Base-by-base conservation (phyloP, 30 jellyfish, hydroid and myxozoan species). In the Hydra vulgaris region DNA sequence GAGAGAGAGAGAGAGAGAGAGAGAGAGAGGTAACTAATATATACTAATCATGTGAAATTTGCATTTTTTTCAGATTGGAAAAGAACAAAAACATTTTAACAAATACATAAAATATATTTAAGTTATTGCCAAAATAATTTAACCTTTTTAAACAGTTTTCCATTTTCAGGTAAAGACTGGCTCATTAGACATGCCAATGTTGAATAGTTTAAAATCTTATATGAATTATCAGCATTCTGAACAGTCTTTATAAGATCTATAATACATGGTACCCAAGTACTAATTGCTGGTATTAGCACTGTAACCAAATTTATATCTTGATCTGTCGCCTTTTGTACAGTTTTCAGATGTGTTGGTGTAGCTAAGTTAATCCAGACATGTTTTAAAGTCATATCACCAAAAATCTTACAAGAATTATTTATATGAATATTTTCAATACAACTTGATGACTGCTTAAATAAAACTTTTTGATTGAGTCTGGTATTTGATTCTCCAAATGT, bases 101-200 rank as follows among this genome's bases (percentile, higher is more conserved):
- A n/a, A n/a, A n/a, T n/a, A n/a, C n/a, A n/a, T n/a, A n/a, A n/a
- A n/a, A n/a, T n/a, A n/a, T n/a, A n/a, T n/a, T n/a, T n/a, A n/a
- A n/a, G n/a, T n/a, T n/a, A n/a, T n/a, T 40, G 61, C 61, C 12
- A 16, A 4, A 21, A 1, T 4, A 23, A 3, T 24, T 78, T 24
- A 73, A 91, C 97, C 97, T 91, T 86, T 74, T 86, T 81, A 16
- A 81, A 84, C 8, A 91, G 89, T 66, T 89, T 83, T 22, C 97
- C 97, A 75, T 82, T 83, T 25, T 91, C 97, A 12, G 97, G 97
- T 71, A 91, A 79, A 15, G 96, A 87, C 71, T 91, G 97, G 21
- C 96, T 89, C 95, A 91, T 82, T 4, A 73, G 73, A 72, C 88
- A 86, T 15, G 97, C 95, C 74, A 86, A 27, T 18, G 87, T 66